Base-by-base conservation (phyloP, 2,797 vertebrate species). In the Tamandua tetradactyla region DNA sequence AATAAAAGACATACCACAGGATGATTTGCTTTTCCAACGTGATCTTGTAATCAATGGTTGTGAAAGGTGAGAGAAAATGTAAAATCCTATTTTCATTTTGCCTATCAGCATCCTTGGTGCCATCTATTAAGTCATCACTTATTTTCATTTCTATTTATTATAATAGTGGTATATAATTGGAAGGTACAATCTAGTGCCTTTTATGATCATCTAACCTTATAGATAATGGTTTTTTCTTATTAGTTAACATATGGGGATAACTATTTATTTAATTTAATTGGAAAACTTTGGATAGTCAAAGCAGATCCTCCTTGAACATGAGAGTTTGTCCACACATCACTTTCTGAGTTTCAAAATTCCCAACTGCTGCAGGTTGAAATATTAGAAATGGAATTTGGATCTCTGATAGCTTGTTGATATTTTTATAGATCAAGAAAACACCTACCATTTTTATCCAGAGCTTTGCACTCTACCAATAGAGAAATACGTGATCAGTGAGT, bases 231-330 rank as follows among this genome's bases (percentile, higher is more conserved):
- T 55, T 93, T 94, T 94, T 89, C 47, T 95, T 87, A 91, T 94
- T 82, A 94, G 62, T 35, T 89, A 44, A 14, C 44, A 91, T 66
- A 44, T 83, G 42, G 78, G 87, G 97, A 94, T 92, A 96, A 94
- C 94, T 96, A 92, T 96, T 86, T 55, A 81, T 87, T 91, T 90
- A 90, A 94, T 94, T 42, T 89, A 96, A 95, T 87, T 96, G 62
- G 75, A 95, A 95, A 95, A 61, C 57, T 89, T 62, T 64, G 87
- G 57, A 14, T 75, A 93, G 20, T 25, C 59, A 59, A 22, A 82
- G 10, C 18, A 96, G 49, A 74, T 84, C 20, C 6, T 69, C 10
- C 49, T 37, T 37, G 87, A 83, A 84, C n/a, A 49, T 72, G 27
- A 61, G 91, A 57, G 37, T 74, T 66, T 88, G 61, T 59, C 1